Conservation (phyloP, 2,888 invertebrate genomes). For the Scaptomyza flava region DNA sequence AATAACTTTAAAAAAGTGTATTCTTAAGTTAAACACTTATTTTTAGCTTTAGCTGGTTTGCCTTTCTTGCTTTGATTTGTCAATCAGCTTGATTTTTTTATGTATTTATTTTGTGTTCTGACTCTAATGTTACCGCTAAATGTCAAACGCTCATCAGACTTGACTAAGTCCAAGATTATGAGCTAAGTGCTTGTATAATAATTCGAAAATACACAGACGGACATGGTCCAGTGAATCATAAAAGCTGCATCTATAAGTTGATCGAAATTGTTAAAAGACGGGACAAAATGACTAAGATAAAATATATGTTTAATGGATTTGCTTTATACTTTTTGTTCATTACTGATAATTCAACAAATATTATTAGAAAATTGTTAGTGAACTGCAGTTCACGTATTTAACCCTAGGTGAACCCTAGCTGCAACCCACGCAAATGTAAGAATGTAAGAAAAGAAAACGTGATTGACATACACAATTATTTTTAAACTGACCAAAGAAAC, state of each 20-base stretch:
- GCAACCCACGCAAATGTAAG: conserved; percentile 25
- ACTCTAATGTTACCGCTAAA: conserved; percentile 31
- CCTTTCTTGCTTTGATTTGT: conserved; percentile 1
- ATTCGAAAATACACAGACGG: conserved; percentile 3
- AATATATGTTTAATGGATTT: background rate
- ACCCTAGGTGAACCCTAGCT: conserved; percentile 52
- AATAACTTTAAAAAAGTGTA: background rate
- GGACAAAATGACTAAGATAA: conserved; percentile 8
- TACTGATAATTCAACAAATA: background rate
- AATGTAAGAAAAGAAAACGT: conserved; percentile 35
- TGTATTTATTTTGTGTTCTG: conserved; percentile 4
- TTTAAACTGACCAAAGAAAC: conserved; percentile 37
- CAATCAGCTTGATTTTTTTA: conserved; percentile 1
- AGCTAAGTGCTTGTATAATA: conserved; percentile 19
- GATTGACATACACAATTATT: conserved; percentile 46
- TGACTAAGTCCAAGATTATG: conserved; percentile 21
- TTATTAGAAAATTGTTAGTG: background rate
- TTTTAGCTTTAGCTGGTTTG: conserved; percentile 2
- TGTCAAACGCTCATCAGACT: conserved; percentile 52
- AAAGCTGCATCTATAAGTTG: conserved; percentile 2
- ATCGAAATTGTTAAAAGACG: conserved; percentile 6
- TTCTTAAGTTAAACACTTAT: background rate
- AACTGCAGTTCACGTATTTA: conserved; percentile 28
- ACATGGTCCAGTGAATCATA: conserved; percentile 5
- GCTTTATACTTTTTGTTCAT: background rate